A percentile compares a stretch with the other conserved stretches of the same genome.
Conservation (phyloP, 2,797 vertebrate genomes). For the Poecilia picta region DNA sequence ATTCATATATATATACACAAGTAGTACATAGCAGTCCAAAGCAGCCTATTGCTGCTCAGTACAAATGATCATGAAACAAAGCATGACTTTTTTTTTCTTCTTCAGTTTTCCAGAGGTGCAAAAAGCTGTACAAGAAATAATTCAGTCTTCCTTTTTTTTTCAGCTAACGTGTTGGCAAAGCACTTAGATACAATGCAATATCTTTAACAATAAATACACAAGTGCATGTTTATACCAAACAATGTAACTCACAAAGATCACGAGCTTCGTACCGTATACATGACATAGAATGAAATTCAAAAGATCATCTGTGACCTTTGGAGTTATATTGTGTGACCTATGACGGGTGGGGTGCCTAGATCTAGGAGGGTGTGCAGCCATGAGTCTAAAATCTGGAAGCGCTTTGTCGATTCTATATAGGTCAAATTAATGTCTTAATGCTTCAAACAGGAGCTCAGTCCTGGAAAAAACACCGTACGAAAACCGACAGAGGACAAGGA, state of each 20-base stretch:
- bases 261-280: constrained; percentile 68
- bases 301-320: constrained; percentile 17
- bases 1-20: constrained; percentile 77
- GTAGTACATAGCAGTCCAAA: constrained; percentile 76
- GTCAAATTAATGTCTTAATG: constrained; percentile 60
- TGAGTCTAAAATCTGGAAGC: constrained; percentile 77
- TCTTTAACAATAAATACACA: constrained; percentile 76
- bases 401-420: constrained; percentile 60
- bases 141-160: constrained; percentile 49
- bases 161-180: constrained; percentile 75
- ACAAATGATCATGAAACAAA: constrained; percentile 77
- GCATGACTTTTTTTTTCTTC: constrained; percentile 48
- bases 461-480: constrained; percentile 76
- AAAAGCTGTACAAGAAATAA: constrained; percentile 78
- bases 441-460: constrained; percentile 54
- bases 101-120: constrained; percentile 68
- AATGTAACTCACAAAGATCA: constrained; percentile 66
- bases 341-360: constrained; percentile 22
- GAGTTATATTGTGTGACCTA: constrained; percentile 12
- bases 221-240: constrained; percentile 69
- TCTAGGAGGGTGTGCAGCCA: constrained; percentile 36
- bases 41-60: constrained; percentile 73
- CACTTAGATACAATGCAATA: constrained; percentile 79
- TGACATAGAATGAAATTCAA: constrained; percentile 46
- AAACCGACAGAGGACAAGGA: constrained; percentile 72